A percentile compares a stretch with the other conserved stretches of the same genome.
These are phyloP conservation scores for Dicrurus megarhynchus DNA, from an alignment of 2,113 vertebrate species.

Conservation along the genomic window DNA sequence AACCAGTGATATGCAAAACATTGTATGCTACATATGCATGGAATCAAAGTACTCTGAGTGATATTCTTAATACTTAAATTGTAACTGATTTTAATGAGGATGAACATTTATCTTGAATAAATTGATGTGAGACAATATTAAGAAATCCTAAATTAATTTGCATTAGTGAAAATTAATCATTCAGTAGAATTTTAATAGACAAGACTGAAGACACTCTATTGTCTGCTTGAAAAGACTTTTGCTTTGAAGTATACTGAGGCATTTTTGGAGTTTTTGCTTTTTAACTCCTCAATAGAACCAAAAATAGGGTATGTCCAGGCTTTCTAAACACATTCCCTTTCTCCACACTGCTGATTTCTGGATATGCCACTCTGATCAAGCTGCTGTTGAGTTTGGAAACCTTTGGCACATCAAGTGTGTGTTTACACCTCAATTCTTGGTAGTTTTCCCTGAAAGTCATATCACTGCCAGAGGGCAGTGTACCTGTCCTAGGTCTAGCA, in stretches of 20 bases:
- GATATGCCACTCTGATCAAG: background rate
- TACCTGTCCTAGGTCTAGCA: background rate
- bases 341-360: background rate
- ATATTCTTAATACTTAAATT: background rate
- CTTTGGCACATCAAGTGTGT: background rate
- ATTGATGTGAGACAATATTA: constrained; percentile 12
- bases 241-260: background rate
- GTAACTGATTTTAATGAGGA: background rate
- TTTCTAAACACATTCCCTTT: background rate
- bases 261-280: background rate
- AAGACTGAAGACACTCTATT: background rate
- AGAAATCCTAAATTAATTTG: constrained; percentile 13
- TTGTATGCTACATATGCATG: background rate
- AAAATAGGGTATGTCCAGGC: background rate
- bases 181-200: background rate
- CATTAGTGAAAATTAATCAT: background rate
- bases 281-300: background rate
- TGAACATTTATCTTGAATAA: constrained; percentile 21
- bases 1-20: background rate
- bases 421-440: background rate
- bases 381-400: background rate
- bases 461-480: background rate
- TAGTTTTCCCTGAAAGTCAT: background rate
- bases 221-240: background rate
- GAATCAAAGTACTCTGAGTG: background rate